These are phyloP conservation scores for Dryobotodes eremita DNA, from an alignment of 2,888 invertebrate species.

Conservation along the genomic window DNA sequence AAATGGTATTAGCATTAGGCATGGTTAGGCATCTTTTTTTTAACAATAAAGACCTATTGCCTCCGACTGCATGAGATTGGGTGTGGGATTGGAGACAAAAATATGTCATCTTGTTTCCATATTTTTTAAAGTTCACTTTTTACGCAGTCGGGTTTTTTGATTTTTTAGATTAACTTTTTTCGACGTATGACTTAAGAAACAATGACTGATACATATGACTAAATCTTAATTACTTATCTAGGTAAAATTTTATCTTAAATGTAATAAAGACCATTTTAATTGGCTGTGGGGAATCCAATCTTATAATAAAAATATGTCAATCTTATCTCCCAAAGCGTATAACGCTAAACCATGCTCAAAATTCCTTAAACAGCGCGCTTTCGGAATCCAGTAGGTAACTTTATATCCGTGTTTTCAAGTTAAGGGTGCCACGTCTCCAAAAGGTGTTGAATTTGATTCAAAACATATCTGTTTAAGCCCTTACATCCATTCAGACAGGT, in stretches of 20 bases:
- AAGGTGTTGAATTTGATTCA: conserved; percentile 79
- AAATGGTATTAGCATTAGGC: no score
- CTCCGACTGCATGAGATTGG: no score
- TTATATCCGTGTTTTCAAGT: conserved; percentile 61
- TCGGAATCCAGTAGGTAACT: conserved; percentile 39
- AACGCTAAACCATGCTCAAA: background rate
- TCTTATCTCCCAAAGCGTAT: background rate
- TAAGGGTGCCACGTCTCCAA: conserved; percentile 67
- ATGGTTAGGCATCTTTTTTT: no score
- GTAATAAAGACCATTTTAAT: background rate
- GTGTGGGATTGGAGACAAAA: no score
- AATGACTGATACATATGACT: no score
- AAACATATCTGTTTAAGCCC: conserved; percentile 80
- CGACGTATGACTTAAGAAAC: no score
- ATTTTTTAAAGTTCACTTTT: no score
- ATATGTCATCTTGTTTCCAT: no score
- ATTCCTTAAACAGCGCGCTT: background rate
- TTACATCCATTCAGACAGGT: conserved; percentile 75
- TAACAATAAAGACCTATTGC: no score
- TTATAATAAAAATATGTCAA: background rate
- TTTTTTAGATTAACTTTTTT: no score
- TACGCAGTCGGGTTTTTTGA: no score
- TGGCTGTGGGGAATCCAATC: background rate
- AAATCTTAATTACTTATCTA: background rate
- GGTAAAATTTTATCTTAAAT: background rate